Base-by-base conservation (phyloP, 2,888 invertebrate genomes). In the Drosophila kokeensis region DNA sequence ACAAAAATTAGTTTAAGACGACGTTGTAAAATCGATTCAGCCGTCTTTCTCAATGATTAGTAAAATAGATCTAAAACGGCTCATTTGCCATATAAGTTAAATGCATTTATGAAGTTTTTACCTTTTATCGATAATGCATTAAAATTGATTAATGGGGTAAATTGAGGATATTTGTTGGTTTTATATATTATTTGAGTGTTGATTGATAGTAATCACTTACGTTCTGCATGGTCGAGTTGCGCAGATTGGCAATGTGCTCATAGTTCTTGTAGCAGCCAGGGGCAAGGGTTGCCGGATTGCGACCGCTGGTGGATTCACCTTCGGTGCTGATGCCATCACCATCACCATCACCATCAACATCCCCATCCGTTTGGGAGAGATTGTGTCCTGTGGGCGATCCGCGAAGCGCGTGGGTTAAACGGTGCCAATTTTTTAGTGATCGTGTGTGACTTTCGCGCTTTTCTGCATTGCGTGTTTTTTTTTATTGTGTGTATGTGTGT, bases 301-400 rank as follows among this genome's bases (percentile, higher is more conserved):
- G 94, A 74, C 93, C 93, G 72, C 93, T 94, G 87, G 89, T 91
- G 66, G 92, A 92, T 83, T 95, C 95, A 75, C 94, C 94, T 61
- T 94, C 94, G 90, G 96, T 95, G 93, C 97, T 97, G 94, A 96
- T 97, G 91, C 96, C 97, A 94, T 97, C 97, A 92, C 24, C 97
- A 94, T 97, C 97, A n/a, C 96, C 97, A 94, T 97, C 97, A 92
- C 24, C 97, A 94, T 97, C 97, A n/a, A 55, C 38, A n/a, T 97
- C 97, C 92, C 96, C 97, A 94, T 97, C 97, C 92, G 95, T 96
- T 94, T 97, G 97, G 93, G 97, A 97, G 95, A 97, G 95, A 95
- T 97, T 97, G 95, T 97, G 97, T 95, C 97, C 97, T 97, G 95
- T 93, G 93, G 92, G 92, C 91, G 92, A 93, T 89, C 93, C 92